Conservation (phyloP, 2,888 invertebrate genomes). For the Agelastica alni region DNA sequence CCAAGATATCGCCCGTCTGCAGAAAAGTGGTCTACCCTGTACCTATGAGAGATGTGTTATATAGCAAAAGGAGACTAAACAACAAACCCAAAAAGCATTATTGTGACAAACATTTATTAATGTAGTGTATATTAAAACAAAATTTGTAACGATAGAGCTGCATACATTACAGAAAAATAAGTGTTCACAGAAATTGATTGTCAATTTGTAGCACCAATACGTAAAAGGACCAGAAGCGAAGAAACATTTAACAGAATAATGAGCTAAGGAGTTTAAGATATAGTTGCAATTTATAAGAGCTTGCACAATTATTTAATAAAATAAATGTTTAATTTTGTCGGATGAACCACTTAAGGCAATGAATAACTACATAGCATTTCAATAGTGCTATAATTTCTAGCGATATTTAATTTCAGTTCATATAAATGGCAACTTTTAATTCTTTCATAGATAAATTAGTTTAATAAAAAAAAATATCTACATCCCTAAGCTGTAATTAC, state of each 20-base stretch:
- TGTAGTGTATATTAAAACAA: constrained; percentile 57
- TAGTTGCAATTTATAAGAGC: no score
- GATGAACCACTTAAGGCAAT: no score
- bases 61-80: constrained; percentile 53
- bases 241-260: constrained; percentile 10
- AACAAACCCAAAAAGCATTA: constrained; percentile 59
- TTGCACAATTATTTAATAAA: no score
- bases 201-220: constrained; percentile 16
- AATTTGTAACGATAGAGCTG: constrained; percentile 49
- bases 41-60: constrained; percentile 39
- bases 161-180: constrained; percentile 48
- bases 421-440: no score
- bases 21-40: constrained; percentile 18
- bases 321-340: no score
- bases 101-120: constrained; percentile 59
- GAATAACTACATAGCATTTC: no score
- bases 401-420: no score
- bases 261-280: no score
- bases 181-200: constrained; percentile 41
- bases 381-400: no score
- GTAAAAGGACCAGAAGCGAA: constrained; percentile 20
- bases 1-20: constrained; percentile 2
- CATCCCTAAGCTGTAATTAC: no score
- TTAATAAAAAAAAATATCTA: no score
- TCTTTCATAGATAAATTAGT: no score